Evolutionary conservation across 2,888 invertebrate species (phyloP), one percentile per base, ranked within the genome.

Genomic region (Lumbricus terrestris): DNA sequence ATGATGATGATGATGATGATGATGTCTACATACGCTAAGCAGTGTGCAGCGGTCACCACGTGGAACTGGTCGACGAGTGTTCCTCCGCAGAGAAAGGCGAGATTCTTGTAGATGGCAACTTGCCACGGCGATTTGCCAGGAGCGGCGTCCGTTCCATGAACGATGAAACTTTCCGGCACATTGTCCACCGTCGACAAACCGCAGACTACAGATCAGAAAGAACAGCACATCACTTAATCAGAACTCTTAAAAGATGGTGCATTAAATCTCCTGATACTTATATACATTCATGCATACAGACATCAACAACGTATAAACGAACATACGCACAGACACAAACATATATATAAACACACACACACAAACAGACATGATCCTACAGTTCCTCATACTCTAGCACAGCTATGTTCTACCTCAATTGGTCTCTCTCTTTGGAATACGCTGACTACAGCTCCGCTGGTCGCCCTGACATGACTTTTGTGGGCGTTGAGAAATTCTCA

Each of bases 1-100:
- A n/a, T n/a, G n/a, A n/a, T n/a, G n/a, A n/a, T n/a, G n/a, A n/a
- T n/a, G n/a, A n/a, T n/a, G n/a, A n/a, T n/a, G n/a, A n/a, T n/a
- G 18, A 40, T n/a, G 40, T 20, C 18, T 33, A 91, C 91, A 42
- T 69, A 92, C 92, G n/a, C 37, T 34, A 91, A 33, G 82, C 93
- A 93, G 90, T 93, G 93, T n/a, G 93, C 93, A 35, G 93, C 93
- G 1, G 92, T 93, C 88, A 93, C 88, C 23, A 93, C 91, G 90
- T 93, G 93, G 35, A 89, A 38, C 3, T 85, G 54, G 47, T 89
- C 90, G 38, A 93, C 82, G 33, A 93, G 90, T 3, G 91, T 88
- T 0, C 91, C 93, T 18, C 93, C 93, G 90, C 93, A 93, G 34
- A 91, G 89, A 82, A 91, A 91, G 1, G 34, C 34, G 38, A 91